A percentile compares a stretch with the other conserved stretches of the same genome.
Evolutionary conservation across 2,888 invertebrate species (phyloP).

Genomic region (Lasioglossum figueresi): DNA sequence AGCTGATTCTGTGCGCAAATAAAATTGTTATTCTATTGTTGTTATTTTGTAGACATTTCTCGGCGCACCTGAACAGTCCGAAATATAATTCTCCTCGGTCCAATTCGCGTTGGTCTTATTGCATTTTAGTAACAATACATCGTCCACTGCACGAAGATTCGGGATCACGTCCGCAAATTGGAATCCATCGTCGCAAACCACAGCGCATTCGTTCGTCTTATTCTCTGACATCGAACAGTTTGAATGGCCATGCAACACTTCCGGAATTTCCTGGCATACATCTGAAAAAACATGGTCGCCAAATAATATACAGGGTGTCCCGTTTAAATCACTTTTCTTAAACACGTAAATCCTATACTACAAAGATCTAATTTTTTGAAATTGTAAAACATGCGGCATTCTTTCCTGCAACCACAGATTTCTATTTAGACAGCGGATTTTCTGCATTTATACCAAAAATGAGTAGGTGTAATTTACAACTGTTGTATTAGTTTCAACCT

Average conservation of each 20-base stretch:
- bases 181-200: constrained; percentile 87
- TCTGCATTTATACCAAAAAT: too few species aligned
- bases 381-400: too few species aligned
- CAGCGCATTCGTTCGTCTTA: constrained; percentile 84
- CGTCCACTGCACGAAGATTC: constrained; percentile 65
- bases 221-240: constrained; percentile 83
- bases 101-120: constrained; percentile 62
- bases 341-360: too few species aligned
- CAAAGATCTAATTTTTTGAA: too few species aligned
- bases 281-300: constrained; percentile 65
- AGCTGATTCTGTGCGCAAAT: constrained; percentile 82
- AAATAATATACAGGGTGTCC: background rate
- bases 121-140: constrained; percentile 77
- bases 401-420: too few species aligned
- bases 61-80: constrained; percentile 86
- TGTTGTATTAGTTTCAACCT: too few species aligned
- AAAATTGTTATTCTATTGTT: background rate
- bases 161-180: constrained; percentile 85
- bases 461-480: too few species aligned
- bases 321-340: too few species aligned
- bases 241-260: constrained; percentile 84
- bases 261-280: constrained; percentile 83
- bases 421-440: too few species aligned
- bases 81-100: constrained; percentile 74
- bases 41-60: background rate